Evolutionary conservation across 2,113 vertebrate genomes (phyloP), one percentile per base, ranked within the genome.

Genomic region (Microcebus ravelobensis): DNA sequence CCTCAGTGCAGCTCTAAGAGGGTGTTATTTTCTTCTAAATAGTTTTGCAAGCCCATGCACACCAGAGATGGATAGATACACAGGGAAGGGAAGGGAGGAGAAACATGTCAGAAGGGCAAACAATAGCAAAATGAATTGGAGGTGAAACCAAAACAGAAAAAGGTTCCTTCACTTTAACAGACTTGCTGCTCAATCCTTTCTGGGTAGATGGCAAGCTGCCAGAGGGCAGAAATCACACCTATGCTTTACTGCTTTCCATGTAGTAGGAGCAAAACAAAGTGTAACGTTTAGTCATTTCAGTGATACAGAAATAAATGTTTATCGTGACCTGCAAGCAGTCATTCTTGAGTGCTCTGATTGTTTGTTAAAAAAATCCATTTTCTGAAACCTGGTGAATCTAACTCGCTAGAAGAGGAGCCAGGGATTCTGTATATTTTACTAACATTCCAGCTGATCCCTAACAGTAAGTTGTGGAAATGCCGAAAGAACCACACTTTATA

Each of bases 21-120:
- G 52, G 79, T 71, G 31, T 42, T 92, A 84, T 48, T 96, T 90
- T 63, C 87, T 90, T 94, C 77, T 91, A 96, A 85, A 93, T 31
- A 93, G 81, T 34, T 96, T 83, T 96, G 84, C 25, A 39, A 94
- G 71, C 59, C 25, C 52, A 55, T 77, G 89, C 21, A 87, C 59
- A 83, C 20, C 17, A 82, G 52, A 91, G 81, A 11, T 48, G 8
- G 45, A 85, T 0, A 79, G 94, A 91, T 21, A 80, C 65, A 85
- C 12, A 5, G 6, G 52, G 45, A 45, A 45, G 6, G 52, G 34
- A 80, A 84, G 48, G 68, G 65, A 90, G 29, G 39, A 91, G 55
- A 63, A 45, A 82, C 65, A 31, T 57, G 34, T 92, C 63, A 92
- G 18, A 82, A 95, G n/a, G 55, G 36, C 25, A 85, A 83, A 70